Evolutionary conservation across 2,888 invertebrate species (phyloP).

Genomic region (Linnaemya tessellans): DNA sequence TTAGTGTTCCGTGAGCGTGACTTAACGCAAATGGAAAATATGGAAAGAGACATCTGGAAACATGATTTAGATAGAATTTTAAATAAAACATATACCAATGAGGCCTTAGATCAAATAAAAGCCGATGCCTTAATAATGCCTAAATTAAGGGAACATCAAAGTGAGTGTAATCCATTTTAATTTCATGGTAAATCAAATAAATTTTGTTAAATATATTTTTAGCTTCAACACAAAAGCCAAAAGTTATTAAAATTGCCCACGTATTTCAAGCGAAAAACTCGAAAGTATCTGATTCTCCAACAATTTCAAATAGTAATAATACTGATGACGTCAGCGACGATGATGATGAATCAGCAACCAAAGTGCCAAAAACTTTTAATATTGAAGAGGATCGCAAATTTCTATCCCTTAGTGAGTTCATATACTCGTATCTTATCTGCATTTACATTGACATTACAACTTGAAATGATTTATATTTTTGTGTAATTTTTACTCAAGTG

Average conservation of each 20-base stretch:
- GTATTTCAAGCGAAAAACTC: constrained; percentile 75
- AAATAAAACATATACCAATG: constrained; percentile 70
- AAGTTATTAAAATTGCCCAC: constrained; percentile 76
- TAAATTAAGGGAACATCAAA: constrained; percentile 36
- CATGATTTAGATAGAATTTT: constrained; percentile 76
- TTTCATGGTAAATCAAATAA: not conserved
- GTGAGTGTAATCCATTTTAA: constrained; percentile 38
- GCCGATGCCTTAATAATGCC: constrained; percentile 66
- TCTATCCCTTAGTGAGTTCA: constrained; percentile 76
- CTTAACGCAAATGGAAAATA: constrained; percentile 75
- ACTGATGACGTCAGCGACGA: constrained; percentile 33
- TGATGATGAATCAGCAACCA: constrained; percentile 50
- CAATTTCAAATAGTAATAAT: constrained; percentile 45
- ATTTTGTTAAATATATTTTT: constrained; percentile 1
- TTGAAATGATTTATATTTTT: constrained; percentile 18
- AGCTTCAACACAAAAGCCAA: constrained; percentile 76
- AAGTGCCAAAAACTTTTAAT: constrained; percentile 74
- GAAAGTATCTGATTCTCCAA: constrained; percentile 61
- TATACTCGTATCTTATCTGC: constrained; percentile 14
- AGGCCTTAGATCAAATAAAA: constrained; percentile 61
- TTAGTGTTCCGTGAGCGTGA: constrained; percentile 77
- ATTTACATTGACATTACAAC: not conserved
- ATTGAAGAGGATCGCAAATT: constrained; percentile 77
- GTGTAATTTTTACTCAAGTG: constrained; percentile 73
- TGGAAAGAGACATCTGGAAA: constrained; percentile 75